phyloP scores from a whole-genome alignment of 2,797 vertebrate species.

The Danio kyathit region DNA sequence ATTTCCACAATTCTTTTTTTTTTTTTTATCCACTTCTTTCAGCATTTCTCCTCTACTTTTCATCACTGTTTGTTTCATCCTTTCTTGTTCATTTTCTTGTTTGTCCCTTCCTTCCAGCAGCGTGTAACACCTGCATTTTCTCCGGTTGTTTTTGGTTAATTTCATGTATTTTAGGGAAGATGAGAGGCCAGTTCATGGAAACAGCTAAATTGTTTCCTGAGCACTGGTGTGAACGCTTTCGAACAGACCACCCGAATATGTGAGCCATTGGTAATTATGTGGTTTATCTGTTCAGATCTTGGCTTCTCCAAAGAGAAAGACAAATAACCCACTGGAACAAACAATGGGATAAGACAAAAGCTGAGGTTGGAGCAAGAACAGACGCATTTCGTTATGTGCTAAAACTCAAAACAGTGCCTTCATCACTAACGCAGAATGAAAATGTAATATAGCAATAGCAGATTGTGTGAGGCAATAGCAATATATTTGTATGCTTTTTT shows the following conservation, averaged over 20 bases:
- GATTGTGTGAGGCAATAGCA: neutral
- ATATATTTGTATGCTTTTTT: neutral
- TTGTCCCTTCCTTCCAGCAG: neutral
- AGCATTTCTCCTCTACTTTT: no score
- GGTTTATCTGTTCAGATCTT: constrained; percentile 58
- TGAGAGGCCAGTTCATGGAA: constrained; percentile 42
- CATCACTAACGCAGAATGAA: neutral
- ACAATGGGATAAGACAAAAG: constrained; percentile 48
- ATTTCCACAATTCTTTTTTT: no score
- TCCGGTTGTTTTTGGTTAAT: constrained; percentile 4
- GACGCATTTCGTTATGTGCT: constrained; percentile 16
- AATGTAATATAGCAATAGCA: neutral
- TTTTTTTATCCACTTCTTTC: no score
- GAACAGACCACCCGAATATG: constrained; percentile 59
- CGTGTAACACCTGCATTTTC: constrained; percentile 16
- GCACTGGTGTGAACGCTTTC: constrained; percentile 36
- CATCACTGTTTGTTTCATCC: neutral
- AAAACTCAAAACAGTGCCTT: constrained; percentile 21
- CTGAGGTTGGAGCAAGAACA: constrained; percentile 44
- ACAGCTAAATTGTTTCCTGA: constrained; percentile 33
- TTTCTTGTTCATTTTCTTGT: neutral
- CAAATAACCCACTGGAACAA: constrained; percentile 54
- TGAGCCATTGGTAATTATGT: constrained; percentile 58
- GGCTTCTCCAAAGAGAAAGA: constrained; percentile 51
- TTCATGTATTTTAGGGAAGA: constrained; percentile 22